phyloP scores from a whole-genome alignment of 2,797 vertebrate genomes.

The Hippocampus kuda region DNA sequence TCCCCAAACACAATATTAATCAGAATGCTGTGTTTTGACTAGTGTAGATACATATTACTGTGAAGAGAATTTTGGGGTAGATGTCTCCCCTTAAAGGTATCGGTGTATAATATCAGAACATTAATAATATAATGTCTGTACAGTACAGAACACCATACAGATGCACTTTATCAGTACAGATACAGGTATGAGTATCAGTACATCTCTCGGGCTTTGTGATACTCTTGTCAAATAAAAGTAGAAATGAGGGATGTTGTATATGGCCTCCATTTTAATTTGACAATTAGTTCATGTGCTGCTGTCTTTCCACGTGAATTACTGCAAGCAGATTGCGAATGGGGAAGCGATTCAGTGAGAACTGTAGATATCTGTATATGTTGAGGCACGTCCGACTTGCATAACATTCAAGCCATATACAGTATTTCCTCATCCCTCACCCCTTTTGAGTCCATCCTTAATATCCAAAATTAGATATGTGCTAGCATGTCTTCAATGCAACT shows the following conservation, averaged over 20 bases:
- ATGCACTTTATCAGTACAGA: too few species aligned
- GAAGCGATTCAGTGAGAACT: conserved; percentile 32
- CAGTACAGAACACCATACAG: too few species aligned
- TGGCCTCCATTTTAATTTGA: not conserved
- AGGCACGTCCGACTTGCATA: conserved; percentile 33
- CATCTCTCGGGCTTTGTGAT: not conserved
- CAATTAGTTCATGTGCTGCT: not conserved
- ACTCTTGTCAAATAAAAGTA: not conserved
- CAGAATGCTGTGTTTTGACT: too few species aligned
- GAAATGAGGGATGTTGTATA: not conserved
- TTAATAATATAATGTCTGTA: too few species aligned
- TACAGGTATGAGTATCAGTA: too few species aligned
- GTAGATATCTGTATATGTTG: conserved; percentile 43
- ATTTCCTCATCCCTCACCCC: not conserved
- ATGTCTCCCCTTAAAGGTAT: too few species aligned
- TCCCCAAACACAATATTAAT: too few species aligned
- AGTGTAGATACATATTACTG: too few species aligned
- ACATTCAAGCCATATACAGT: conserved; percentile 9
- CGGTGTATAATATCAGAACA: too few species aligned
- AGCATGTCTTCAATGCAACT: not conserved
- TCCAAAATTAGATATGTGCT: not conserved
- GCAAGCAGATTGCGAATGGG: conserved; percentile 45
- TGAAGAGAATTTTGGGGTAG: too few species aligned
- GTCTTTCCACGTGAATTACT: conserved; percentile 13
- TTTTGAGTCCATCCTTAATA: not conserved